Conservation (phyloP, 2,888 invertebrate species). For the Chorisops tibialis region DNA sequence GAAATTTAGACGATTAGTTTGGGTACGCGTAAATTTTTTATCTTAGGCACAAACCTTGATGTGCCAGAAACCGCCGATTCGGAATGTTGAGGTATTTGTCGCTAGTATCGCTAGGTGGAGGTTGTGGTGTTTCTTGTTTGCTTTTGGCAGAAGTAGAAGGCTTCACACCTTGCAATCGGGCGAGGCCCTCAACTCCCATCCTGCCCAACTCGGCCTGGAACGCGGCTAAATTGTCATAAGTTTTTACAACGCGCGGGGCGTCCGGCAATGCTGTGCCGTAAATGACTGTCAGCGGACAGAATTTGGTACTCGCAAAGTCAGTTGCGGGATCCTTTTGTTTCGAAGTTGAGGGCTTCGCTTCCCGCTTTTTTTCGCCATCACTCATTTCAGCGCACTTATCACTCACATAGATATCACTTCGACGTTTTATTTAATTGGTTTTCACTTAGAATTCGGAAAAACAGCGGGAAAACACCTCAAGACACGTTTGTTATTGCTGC, state of each 20-base stretch:
- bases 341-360: neutral
- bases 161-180: neutral
- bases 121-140: neutral
- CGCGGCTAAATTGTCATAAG: slow-evolving; percentile 67
- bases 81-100: slow-evolving; percentile 23
- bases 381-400: too few relatives aligned
- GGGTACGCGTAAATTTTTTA: slow-evolving; percentile 26
- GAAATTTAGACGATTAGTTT: slow-evolving; percentile 18
- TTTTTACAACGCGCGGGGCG: slow-evolving; percentile 33
- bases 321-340: neutral
- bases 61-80: slow-evolving; percentile 52
- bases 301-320: slow-evolving; percentile 55
- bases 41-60: slow-evolving; percentile 49
- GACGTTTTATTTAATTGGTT: too few relatives aligned
- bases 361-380: neutral
- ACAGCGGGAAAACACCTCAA: too few relatives aligned
- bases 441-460: too few relatives aligned
- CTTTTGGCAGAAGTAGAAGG: neutral
- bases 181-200: slow-evolving; percentile 37
- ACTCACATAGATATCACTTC: too few relatives aligned
- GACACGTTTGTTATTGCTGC: too few relatives aligned
- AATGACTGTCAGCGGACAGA: slow-evolving; percentile 69
- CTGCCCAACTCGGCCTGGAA: slow-evolving; percentile 55
- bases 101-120: neutral
- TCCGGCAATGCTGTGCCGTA: slow-evolving; percentile 51